phyloP scores from a whole-genome alignment of 2,888 invertebrate genomes.

The Eupithecia pulchellata region DNA sequence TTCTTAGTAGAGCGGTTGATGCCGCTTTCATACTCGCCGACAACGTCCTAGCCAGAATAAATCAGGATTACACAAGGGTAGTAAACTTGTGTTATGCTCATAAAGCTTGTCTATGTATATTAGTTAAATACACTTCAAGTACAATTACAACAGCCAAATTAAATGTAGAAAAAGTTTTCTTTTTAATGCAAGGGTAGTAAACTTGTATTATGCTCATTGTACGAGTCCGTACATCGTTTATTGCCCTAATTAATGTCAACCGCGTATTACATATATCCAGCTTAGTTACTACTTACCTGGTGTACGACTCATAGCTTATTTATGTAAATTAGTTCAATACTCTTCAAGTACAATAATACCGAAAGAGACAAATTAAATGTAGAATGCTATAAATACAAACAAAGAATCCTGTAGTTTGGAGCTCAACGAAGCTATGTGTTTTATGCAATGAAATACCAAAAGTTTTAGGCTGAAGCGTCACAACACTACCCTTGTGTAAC shows the following conservation, averaged over 20 bases:
- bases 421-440: neutral
- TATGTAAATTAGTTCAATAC: neutral
- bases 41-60: slow-evolving; percentile 4
- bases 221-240: too few relatives aligned
- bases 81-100: neutral
- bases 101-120: neutral
- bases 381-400: neutral
- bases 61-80: neutral
- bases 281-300: too few relatives aligned
- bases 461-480: neutral
- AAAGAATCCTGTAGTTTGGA: neutral
- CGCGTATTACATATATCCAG: too few relatives aligned
- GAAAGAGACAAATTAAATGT: neutral
- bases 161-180: too few relatives aligned
- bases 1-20: slow-evolving; percentile 1
- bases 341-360: neutral
- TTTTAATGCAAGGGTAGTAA: too few relatives aligned
- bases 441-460: neutral
- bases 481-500: slow-evolving; percentile 4
- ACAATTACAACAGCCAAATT: neutral
- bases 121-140: neutral
- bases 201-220: too few relatives aligned
- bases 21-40: slow-evolving; percentile 11
- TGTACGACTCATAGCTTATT: slow-evolving; percentile 7
- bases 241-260: too few relatives aligned